Base-by-base conservation (phyloP, 2,888 invertebrate genomes). In the Himalopsyche tibetana region DNA sequence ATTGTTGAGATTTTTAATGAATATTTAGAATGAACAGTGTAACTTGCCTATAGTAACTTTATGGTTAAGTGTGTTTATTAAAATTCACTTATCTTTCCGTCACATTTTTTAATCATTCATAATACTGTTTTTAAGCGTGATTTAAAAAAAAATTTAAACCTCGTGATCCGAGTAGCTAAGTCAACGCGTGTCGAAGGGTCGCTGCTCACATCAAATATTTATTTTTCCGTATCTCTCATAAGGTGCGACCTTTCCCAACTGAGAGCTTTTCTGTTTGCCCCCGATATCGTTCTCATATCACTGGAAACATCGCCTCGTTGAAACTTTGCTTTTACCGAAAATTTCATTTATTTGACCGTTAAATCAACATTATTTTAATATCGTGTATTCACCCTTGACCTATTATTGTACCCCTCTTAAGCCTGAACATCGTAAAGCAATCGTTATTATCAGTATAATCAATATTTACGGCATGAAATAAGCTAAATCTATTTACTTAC, bases 141-240 rank as follows among this genome's bases (percentile, higher is more conserved):
- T 51, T 15, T 12, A 51, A 51, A n/a, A n/a, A n/a, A n/a, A n/a
- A 51, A 51, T 51, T 3, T 19, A 8, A 19, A 63, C 63, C 63
- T 63, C 28, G 4, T 28, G 63, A 63, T 4, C 28, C 15, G n/a
- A 63, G 28, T 63, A 19, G 63, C 9, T 19, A 51, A 51, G 15
- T 15, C 51, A 51, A 15, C 8, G 19, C 15, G 63, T 63, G 19
- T 19, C 63, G 63, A n/a, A 63, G 63, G 63, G 19, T 28, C 63
- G 63, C 63, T 63, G 63, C 63, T 63, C 9, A 63, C n/a, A 63
- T 63, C 63, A 63, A 63, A 63, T 63, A 63, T 63, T 63, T 63
- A 63, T 63, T 63, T 63, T 63, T 63, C 63, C 63, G 19, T 63
- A 63, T 63, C 63, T 63, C 63, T 63, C 63, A 63, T 63, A 63